Base-by-base conservation (phyloP, 2,888 invertebrate genomes). In the Thymelicus sylvestris region DNA sequence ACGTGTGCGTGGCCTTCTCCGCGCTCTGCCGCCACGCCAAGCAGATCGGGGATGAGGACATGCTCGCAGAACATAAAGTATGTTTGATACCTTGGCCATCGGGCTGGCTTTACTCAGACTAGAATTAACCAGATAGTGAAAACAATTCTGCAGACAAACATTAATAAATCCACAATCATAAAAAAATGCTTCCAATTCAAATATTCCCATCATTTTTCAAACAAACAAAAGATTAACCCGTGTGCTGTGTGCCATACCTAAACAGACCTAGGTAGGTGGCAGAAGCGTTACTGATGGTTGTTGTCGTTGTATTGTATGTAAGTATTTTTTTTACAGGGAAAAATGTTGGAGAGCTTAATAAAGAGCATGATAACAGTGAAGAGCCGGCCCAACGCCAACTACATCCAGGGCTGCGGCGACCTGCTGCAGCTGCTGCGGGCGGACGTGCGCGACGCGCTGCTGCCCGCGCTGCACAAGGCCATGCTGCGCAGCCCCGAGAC, bases 401-500 rank as follows among this genome's bases (percentile, higher is more conserved):
- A 96, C 74, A 95, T 98, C 66, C 91, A 93, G 73, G 95, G 95
- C 0, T 96, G 97, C 80, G 93, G 94, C 44, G 95, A 95, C 15
- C 90, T 98, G 66, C 90, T 98, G 38, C 94, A 92, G 70, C 86
- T 97, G 13, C 93, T 91, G 19, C 93, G 95, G 73, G 94, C 94
- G 0, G 97, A 97, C 66, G 97, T 98, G 79, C 96, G 96, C 80
- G 95, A 94, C 61, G 92, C 92, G 7, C 86, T 99, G 59, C 91
- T 98, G 73, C 98, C 99, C 0, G 96, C 98, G 1, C 92, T 98
- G 68, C 97, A 98, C 86, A 98, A 98, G 86, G 96, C 98, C 24
- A 97, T 99, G 96, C 93, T 99, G 41, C 94, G 99, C 66, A 98
- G 97, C 90, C 99, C 99, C 0, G 99, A 99, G 94, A 96, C 98